Evolutionary conservation across 1,140 invertebrate species (phyloP).

Genomic region (Drosophila takahashii): DNA sequence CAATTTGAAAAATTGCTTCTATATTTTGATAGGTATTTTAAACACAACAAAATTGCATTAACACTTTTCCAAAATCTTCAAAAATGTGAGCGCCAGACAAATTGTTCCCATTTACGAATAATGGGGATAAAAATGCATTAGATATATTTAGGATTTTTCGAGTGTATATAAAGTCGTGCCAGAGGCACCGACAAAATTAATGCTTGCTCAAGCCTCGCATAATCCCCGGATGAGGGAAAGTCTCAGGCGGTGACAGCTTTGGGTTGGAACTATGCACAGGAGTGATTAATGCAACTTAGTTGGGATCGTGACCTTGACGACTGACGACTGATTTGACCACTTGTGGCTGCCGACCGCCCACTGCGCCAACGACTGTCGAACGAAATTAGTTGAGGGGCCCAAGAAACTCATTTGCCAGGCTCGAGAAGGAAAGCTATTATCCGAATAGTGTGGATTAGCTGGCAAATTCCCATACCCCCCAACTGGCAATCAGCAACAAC

Average conservation of each 20-base stretch:
- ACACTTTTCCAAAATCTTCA: too few species aligned
- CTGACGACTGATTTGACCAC: not conserved
- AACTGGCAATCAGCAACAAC: not conserved
- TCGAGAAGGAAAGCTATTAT: not conserved
- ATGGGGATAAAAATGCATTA: too few species aligned
- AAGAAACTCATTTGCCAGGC: not conserved
- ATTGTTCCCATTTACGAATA: too few species aligned
- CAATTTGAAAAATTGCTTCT: too few species aligned
- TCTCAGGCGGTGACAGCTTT: not conserved
- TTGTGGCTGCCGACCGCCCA: not conserved
- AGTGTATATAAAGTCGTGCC: conserved; percentile 1
- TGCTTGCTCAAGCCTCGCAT: not conserved
- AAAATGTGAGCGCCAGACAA: too few species aligned
- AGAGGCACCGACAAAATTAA: not conserved
- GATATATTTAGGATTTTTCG: too few species aligned
- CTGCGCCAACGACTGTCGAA: not conserved
- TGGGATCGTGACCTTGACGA: not conserved
- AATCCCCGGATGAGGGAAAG: conserved; percentile 4
- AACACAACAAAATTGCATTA: too few species aligned
- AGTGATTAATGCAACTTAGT: conserved; percentile 7
- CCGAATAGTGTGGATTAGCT: too few species aligned
- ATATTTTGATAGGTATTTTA: too few species aligned
- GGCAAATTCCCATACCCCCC: too few species aligned
- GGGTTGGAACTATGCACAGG: not conserved
- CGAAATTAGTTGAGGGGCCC: not conserved